phyloP scores from a whole-genome alignment of 2,797 vertebrate genomes.

The Pseudochromis fuscus region DNA sequence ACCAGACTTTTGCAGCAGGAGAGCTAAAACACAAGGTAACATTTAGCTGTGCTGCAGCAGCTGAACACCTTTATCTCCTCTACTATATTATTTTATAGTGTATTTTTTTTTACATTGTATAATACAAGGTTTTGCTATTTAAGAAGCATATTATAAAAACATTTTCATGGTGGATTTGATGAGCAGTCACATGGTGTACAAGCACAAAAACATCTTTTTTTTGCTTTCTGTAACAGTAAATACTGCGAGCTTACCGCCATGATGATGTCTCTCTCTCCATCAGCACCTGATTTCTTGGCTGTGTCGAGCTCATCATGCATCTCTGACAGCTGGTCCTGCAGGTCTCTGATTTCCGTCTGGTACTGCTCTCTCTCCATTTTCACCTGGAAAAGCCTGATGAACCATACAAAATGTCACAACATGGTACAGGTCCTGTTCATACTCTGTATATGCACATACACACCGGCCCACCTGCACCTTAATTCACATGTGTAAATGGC shows the following conservation, averaged over 20 bases:
- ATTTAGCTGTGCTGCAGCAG: too few relatives aligned
- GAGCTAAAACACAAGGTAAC: background rate
- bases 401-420: conserved; percentile 49
- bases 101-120: too few relatives aligned
- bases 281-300: conserved; percentile 85
- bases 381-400: conserved; percentile 93
- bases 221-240: conserved; percentile 15
- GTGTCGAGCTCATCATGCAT: conserved; percentile 97
- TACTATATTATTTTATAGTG: too few relatives aligned
- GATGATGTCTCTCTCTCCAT: conserved; percentile 89
- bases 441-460: conserved; percentile 28
- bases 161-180: too few relatives aligned
- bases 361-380: conserved; percentile 97
- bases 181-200: background rate
- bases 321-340: conserved; percentile 98
- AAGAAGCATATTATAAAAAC: too few relatives aligned
- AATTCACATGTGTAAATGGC: conserved; percentile 57
- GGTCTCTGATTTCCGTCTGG: conserved; percentile 96
- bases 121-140: too few relatives aligned
- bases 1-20: background rate
- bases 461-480: conserved; percentile 48
- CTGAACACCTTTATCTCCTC: too few relatives aligned
- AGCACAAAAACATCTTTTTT: background rate
- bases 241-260: conserved; percentile 86
- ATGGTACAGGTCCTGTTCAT: conserved; percentile 26